Evolutionary conservation across 2,797 vertebrate genomes (phyloP).

Genomic region (Pampus argenteus): DNA sequence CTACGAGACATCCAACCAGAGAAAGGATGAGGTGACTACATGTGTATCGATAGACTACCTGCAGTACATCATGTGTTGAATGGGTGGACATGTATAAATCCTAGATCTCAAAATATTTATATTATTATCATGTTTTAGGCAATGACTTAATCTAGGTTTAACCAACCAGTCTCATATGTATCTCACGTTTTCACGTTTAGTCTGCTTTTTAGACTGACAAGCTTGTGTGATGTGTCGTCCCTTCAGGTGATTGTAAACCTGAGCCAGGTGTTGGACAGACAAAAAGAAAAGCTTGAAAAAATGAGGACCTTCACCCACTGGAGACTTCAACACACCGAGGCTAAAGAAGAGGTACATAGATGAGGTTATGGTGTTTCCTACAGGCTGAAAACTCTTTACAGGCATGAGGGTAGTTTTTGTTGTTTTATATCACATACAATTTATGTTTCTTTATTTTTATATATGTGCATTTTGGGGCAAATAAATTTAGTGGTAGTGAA

Average conservation of each 20-base stretch:
- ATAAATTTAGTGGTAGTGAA: constrained; percentile 11
- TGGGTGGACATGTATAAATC: constrained; percentile 6
- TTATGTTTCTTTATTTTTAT: background rate
- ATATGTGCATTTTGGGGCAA: background rate
- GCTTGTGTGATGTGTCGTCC: constrained; percentile 21
- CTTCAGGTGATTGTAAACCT: constrained; percentile 91
- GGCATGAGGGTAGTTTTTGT: background rate
- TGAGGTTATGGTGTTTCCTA: constrained; percentile 7
- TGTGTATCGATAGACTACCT: constrained; percentile 10
- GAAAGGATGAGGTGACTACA: constrained; percentile 92
- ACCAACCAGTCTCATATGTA: background rate
- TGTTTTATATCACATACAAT: background rate
- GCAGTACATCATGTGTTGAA: background rate
- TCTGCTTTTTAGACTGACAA: constrained; percentile 14
- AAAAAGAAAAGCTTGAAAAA: constrained; percentile 90
- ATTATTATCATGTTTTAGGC: no score
- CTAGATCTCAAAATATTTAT: background rate
- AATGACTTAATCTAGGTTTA: constrained; percentile 1
- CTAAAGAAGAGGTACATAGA: constrained; percentile 88
- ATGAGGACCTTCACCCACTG: constrained; percentile 92
- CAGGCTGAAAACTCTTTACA: background rate
- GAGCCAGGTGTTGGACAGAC: constrained; percentile 88
- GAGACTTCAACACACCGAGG: constrained; percentile 86
- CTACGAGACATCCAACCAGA: constrained; percentile 90
- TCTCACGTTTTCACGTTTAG: background rate